Conservation (phyloP, 2,888 invertebrate species). For the Heliconius ismenius region DNA sequence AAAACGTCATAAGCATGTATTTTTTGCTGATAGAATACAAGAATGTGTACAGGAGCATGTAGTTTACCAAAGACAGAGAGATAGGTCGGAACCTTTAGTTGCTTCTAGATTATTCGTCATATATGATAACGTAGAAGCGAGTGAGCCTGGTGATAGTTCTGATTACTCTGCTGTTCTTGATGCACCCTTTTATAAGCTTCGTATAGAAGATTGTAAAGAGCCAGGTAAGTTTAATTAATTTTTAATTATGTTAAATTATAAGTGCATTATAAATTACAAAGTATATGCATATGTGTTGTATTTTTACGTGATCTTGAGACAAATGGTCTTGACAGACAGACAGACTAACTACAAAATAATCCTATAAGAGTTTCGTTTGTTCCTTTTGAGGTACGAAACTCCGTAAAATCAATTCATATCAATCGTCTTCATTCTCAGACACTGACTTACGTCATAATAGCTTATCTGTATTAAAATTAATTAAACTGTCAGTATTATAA, state of each 20-base stretch:
- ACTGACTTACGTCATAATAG: too few species aligned
- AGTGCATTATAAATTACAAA: too few species aligned
- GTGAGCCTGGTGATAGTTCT: conserved; percentile 83
- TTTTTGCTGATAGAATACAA: conserved; percentile 86
- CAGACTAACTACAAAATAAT: too few species aligned
- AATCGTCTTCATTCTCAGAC: too few species aligned
- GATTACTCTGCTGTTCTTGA: conserved; percentile 83
- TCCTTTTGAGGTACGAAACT: too few species aligned
- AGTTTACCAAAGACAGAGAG: conserved; percentile 69
- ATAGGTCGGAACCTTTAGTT: conserved; percentile 80
- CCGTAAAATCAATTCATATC: too few species aligned
- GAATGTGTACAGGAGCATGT: conserved; percentile 85
- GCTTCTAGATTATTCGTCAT: conserved; percentile 85
- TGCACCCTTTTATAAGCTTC: conserved; percentile 84
- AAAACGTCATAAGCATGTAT: conserved; percentile 83
- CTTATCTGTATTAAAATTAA: too few species aligned
- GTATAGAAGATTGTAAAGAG: conserved; percentile 80
- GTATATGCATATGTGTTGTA: too few species aligned
- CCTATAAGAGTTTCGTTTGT: too few species aligned
- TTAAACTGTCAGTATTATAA: not conserved
- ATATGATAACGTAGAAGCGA: conserved; percentile 88
- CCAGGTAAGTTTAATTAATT: conserved; percentile 56
- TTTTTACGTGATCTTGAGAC: too few species aligned
- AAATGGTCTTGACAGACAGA: too few species aligned
- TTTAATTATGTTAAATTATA: too few species aligned